These are phyloP conservation scores for Mastomys coucha DNA, from an alignment of 2,113 vertebrate genomes.

Conservation along the genomic window DNA sequence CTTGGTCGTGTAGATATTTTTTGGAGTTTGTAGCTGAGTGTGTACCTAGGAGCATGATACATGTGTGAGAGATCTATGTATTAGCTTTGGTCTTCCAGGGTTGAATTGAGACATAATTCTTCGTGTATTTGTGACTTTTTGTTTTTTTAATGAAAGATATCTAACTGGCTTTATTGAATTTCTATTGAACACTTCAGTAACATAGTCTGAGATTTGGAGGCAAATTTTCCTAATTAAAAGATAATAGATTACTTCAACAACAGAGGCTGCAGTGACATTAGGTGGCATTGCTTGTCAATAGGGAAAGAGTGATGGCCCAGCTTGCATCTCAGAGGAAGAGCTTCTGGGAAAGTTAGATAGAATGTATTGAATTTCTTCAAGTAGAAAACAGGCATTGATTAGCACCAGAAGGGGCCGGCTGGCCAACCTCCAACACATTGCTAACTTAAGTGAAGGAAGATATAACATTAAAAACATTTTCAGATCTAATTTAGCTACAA, in stretches of 20 bases:
- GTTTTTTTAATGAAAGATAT: neutral
- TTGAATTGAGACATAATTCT: neutral
- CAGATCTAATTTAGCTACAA: neutral
- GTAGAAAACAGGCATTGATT: neutral
- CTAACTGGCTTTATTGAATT: constrained; percentile 35
- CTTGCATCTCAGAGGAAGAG: neutral
- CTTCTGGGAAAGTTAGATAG: constrained; percentile 22
- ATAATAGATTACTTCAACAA: neutral
- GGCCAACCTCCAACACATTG: neutral
- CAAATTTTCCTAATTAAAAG: constrained; percentile 52
- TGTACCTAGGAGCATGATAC: neutral
- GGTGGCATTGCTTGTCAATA: neutral
- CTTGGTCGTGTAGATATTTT: neutral
- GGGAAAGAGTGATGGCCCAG: neutral
- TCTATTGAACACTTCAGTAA: neutral
- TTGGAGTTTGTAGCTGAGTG: neutral
- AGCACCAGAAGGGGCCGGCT: neutral
- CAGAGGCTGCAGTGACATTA: neutral
- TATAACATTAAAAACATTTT: neutral
- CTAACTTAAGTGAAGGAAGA: neutral
- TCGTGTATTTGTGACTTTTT: neutral
- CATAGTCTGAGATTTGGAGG: constrained; percentile 17
- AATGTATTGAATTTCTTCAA: constrained; percentile 24
- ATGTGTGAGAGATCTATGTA: neutral
- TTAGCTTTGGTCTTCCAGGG: neutral